Conservation (phyloP, 2,113 vertebrate genomes). For the Kryptolebias marmoratus region DNA sequence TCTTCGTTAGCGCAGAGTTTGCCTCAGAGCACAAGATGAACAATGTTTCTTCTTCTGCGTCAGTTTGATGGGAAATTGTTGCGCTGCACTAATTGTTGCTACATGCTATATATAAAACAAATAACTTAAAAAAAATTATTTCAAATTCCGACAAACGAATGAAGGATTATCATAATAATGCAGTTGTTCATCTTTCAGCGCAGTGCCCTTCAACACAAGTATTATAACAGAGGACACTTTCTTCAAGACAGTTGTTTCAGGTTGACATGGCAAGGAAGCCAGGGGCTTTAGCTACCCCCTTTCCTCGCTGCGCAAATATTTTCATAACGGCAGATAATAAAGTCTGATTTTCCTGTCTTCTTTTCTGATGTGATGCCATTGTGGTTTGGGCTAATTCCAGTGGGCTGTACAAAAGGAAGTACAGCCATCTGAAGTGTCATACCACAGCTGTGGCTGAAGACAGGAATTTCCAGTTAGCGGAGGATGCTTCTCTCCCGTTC, state of each 20-base stretch:
- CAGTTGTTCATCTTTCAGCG: constrained; percentile 21
- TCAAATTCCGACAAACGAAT: constrained; percentile 10
- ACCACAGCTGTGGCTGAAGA: constrained; percentile 86
- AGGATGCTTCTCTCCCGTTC: constrained; percentile 68
- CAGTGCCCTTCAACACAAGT: constrained; percentile 21
- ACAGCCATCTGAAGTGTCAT: constrained; percentile 90
- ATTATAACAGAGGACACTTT: constrained; percentile 23
- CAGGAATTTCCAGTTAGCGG: constrained; percentile 84
- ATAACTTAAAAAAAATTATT: constrained; percentile 1
- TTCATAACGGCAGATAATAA: constrained; percentile 84
- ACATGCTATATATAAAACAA: not conserved
- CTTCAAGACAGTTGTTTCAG: constrained; percentile 50
- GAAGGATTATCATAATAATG: constrained; percentile 4
- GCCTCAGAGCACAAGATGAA: constrained; percentile 23
- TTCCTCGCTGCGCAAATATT: constrained; percentile 75
- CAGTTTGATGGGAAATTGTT: constrained; percentile 20
- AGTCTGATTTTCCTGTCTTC: constrained; percentile 76
- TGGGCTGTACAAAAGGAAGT: constrained; percentile 87
- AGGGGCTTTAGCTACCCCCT: constrained; percentile 64
- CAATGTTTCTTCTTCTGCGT: constrained; percentile 17
- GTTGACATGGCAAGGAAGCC: constrained; percentile 65
- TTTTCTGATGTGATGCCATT: constrained; percentile 92
- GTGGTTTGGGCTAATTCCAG: constrained; percentile 92
- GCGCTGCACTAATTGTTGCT: not conserved
- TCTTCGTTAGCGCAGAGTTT: constrained; percentile 52